A percentile compares a stretch with the other conserved stretches of the same genome.
Evolutionary conservation across 2,797 vertebrate species (phyloP).

Genomic region (Gouania willdenowi): DNA sequence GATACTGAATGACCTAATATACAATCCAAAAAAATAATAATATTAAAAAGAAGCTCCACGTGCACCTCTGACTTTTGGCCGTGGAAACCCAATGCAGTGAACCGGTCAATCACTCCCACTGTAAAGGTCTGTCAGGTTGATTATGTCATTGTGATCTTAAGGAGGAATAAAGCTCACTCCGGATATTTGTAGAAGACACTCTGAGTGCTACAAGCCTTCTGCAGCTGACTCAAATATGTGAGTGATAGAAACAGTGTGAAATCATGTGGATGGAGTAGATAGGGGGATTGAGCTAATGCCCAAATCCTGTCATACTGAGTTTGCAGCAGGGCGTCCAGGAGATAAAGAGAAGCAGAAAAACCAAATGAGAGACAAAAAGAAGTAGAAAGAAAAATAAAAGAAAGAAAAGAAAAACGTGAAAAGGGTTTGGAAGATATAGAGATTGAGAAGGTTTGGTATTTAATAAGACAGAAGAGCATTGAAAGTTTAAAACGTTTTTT

Average conservation of each 20-base stretch:
- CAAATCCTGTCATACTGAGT: constrained; percentile 67
- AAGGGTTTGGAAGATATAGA: constrained; percentile 9
- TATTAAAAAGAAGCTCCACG: too few species aligned
- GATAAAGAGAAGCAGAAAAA: constrained; percentile 54
- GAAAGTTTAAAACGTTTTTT: too few species aligned
- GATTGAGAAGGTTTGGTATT: constrained; percentile 20
- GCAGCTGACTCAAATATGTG: constrained; percentile 40
- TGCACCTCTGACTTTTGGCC: constrained; percentile 4
- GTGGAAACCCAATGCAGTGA: constrained; percentile 1
- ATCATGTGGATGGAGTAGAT: constrained; percentile 58
- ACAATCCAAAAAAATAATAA: too few species aligned
- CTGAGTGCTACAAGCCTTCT: constrained; percentile 34
- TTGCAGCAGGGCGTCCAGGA: constrained; percentile 47
- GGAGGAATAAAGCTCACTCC: constrained; percentile 31
- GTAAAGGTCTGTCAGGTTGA: constrained; percentile 17
- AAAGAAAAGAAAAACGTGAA: constrained; percentile 4
- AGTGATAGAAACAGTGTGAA: constrained; percentile 61
- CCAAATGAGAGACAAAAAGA: constrained; percentile 12
- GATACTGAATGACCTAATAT: constrained; percentile 17
- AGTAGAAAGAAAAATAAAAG: constrained; percentile 5
- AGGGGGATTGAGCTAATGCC: constrained; percentile 65
- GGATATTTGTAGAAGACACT: constrained; percentile 27
- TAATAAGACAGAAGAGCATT: constrained; percentile 32
- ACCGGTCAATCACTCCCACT: constrained; percentile 3
- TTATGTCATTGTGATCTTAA: constrained; percentile 32